phyloP scores from a whole-genome alignment of 2,113 vertebrate genomes.

The Paratilapia polleni region DNA sequence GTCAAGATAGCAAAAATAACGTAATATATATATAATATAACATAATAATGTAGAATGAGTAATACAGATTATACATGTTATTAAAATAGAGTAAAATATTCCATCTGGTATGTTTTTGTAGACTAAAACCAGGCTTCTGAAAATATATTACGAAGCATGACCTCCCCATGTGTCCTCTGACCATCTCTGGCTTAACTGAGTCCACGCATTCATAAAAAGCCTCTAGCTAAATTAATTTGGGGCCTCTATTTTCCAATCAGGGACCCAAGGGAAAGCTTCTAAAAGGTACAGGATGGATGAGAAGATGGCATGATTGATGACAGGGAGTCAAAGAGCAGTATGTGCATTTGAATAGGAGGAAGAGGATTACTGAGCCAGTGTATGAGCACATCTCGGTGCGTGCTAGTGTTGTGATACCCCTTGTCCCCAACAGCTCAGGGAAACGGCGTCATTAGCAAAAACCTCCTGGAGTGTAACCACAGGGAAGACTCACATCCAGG shows the following conservation, averaged over 20 bases:
- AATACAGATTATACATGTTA: neutral
- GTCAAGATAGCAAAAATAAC: neutral
- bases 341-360: constrained; percentile 22
- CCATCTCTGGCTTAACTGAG: constrained; percentile 3
- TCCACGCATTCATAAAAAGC: constrained; percentile 46
- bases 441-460: constrained; percentile 53
- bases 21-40: too few relatives aligned
- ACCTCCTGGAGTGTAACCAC: constrained; percentile 48
- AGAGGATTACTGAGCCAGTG: neutral
- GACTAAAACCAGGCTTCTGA: neutral
- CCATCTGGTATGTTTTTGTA: neutral
- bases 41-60: neutral
- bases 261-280: constrained; percentile 9
- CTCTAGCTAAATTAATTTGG: constrained; percentile 56
- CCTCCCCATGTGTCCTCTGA: constrained; percentile 20
- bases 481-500: constrained; percentile 35
- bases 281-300: constrained; percentile 15
- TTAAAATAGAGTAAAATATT: neutral
- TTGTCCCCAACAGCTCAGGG: constrained; percentile 19
- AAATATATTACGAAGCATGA: constrained; percentile 22
- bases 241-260: constrained; percentile 47
- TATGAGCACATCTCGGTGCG: neutral
- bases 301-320: constrained; percentile 55
- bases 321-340: neutral
- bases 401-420: constrained; percentile 26